Evolutionary conservation across 1,140 invertebrate genomes (phyloP).

Genomic region (Mactra quadrangularis): DNA sequence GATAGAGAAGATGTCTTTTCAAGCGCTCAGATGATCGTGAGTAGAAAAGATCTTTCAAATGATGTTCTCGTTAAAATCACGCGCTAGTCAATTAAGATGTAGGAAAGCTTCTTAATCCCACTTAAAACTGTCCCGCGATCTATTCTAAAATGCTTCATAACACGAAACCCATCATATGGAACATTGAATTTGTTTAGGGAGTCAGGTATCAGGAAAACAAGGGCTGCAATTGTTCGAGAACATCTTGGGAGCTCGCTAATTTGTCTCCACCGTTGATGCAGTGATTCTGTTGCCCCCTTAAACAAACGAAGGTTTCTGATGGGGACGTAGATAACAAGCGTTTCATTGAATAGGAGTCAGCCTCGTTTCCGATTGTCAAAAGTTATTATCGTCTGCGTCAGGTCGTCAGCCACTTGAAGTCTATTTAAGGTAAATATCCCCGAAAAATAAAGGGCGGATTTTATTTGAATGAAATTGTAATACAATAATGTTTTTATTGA

Average conservation of each 20-base stretch:
- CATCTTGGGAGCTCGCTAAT: slow-evolving; percentile 43
- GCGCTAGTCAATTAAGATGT: slow-evolving; percentile 59
- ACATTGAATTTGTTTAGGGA: slow-evolving; percentile 40
- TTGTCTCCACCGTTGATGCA: slow-evolving; percentile 25
- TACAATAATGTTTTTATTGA: too few relatives aligned
- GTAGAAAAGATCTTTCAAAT: slow-evolving; percentile 19
- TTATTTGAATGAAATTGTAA: too few relatives aligned
- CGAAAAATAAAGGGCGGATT: too few relatives aligned
- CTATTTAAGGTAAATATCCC: too few relatives aligned
- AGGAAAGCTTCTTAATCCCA: slow-evolving; percentile 29
- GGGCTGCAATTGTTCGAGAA: slow-evolving; percentile 23
- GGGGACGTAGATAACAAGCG: slow-evolving; percentile 3
- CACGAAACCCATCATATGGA: slow-evolving; percentile 37
- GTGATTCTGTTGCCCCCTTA: slow-evolving; percentile 36
- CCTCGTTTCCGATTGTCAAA: too few relatives aligned
- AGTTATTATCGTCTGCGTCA: too few relatives aligned
- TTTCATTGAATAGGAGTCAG: background rate
- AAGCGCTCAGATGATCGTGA: slow-evolving; percentile 24
- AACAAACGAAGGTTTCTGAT: slow-evolving; percentile 16
- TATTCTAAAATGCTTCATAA: slow-evolving; percentile 44
- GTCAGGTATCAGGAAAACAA: slow-evolving; percentile 45
- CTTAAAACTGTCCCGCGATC: slow-evolving; percentile 4
- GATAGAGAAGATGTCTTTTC: slow-evolving; percentile 46
- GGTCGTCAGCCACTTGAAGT: too few relatives aligned
- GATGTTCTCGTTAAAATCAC: slow-evolving; percentile 38